Base-by-base conservation (phyloP, 2,797 vertebrate genomes). In the Tenualosa thibaudeaui region DNA sequence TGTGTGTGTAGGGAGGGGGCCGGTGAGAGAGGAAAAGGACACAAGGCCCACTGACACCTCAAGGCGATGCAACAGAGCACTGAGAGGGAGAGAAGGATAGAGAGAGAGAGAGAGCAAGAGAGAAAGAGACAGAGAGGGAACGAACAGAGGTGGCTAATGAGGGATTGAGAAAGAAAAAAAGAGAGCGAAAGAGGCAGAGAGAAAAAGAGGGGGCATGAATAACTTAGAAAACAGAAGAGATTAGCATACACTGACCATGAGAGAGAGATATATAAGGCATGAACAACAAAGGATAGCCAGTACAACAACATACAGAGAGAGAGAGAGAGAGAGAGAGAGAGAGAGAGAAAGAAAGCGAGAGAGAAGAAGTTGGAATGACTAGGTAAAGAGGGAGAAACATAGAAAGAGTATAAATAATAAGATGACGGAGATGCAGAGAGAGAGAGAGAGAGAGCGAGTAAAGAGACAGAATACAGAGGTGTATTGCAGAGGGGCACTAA, bases 1-100 rank as follows among this genome's bases (percentile, higher is more conserved):
- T 51, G 50, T 51, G 50, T n/a, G 10, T 46, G 40, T 26, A 17
- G 24, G 7, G 65, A 10, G 1, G 24, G 13, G 26, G 65, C n/a
- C 0, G 5, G 60, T 0, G 1, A 46, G 43, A 5, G 8, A n/a
- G 56, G 84, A 43, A 53, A 75, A 54, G 83, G 56, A 51, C 71
- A 56, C 65, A 37, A 19, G 1, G 81, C 58, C 53, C 82, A 12
- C 84, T 85, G 65, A 87, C 49, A 86, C 85, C 71, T 78, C 40
- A 78, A 78, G 71, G 71, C 71, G 22, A 78, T 19, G 40, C 71
- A 78, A 78, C 40, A 78, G 71, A 78, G 71, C 37, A 78, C 37
- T 22, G 37, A 78, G 71, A 46, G 71, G 12, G 65, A 78, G 71
- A 8, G 40, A 37, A 22, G 31, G 31, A 71, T 3, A 71, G 31